phyloP scores from a whole-genome alignment of 1,140 invertebrate species.

The Micrasema minimum region DNA sequence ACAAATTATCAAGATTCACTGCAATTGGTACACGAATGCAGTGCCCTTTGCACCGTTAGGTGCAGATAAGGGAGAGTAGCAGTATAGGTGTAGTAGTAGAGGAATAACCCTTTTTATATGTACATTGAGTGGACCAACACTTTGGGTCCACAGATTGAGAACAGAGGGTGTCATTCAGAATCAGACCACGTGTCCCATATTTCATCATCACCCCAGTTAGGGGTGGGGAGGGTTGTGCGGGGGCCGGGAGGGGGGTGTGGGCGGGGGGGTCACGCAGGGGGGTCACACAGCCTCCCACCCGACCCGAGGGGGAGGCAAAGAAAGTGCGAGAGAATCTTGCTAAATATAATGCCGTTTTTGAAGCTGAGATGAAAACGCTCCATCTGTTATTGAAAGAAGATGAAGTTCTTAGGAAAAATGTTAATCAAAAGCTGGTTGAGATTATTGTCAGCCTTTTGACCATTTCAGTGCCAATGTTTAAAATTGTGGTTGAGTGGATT shows the following conservation, averaged over 20 bases:
- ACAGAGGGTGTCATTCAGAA: conserved; percentile 71
- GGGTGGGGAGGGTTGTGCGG: conserved; percentile 38
- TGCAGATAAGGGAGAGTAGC: no score
- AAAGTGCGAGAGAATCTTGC: conserved; percentile 53
- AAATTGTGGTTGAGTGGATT: no score
- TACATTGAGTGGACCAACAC: conserved; percentile 12
- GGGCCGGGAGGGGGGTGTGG: conserved; percentile 55
- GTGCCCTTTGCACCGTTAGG: no score
- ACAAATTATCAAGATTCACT: no score
- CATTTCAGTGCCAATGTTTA: no score
- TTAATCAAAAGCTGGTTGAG: no score
- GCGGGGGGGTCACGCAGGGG: conserved; percentile 13
- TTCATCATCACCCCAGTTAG: conserved; percentile 70
- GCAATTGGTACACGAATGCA: no score
- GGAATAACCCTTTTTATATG: no score
- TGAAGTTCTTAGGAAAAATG: no score
- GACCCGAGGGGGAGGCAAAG: conserved; percentile 45
- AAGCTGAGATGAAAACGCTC: background rate
- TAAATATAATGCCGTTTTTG: conserved; percentile 52
- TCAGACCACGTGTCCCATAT: conserved; percentile 75
- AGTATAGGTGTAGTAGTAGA: no score
- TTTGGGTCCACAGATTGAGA: conserved; percentile 54
- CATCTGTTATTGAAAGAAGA: background rate
- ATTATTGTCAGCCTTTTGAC: no score
- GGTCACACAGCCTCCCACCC: background rate